Evolutionary conservation across 2,113 vertebrate genomes (phyloP).

Genomic region (Festucalex cinctus): DNA sequence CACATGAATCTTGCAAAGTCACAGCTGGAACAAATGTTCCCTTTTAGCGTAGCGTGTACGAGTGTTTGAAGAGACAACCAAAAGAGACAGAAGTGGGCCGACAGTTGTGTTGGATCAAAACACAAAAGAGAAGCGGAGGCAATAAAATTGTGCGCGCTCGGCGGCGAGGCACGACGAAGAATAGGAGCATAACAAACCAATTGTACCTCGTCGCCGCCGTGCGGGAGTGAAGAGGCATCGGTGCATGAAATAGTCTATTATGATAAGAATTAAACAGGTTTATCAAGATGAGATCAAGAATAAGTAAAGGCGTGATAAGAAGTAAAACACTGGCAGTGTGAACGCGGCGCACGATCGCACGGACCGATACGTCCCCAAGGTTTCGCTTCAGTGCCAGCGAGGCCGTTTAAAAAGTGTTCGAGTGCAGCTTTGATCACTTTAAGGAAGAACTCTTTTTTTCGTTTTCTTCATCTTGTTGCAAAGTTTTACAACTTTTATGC

Average conservation of each 20-base stretch:
- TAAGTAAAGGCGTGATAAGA: slow-evolving; percentile 52
- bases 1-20: too few species aligned
- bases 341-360: slow-evolving; percentile 27
- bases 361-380: slow-evolving; percentile 46
- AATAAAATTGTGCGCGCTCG: slow-evolving; percentile 40
- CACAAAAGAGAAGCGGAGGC: slow-evolving; percentile 47
- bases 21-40: neutral
- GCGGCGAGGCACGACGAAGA: slow-evolving; percentile 33
- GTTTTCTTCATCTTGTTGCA: slow-evolving; percentile 4
- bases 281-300: slow-evolving; percentile 64
- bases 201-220: slow-evolving; percentile 62
- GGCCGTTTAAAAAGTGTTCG: slow-evolving; percentile 46
- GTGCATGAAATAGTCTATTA: slow-evolving; percentile 72
- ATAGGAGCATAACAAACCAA: slow-evolving; percentile 66
- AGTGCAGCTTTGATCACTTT: slow-evolving; percentile 58
- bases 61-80: neutral
- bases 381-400: slow-evolving; percentile 42
- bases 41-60: neutral
- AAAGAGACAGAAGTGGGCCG: slow-evolving; percentile 17
- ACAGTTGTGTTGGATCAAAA: slow-evolving; percentile 19
- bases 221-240: slow-evolving; percentile 58
- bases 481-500: neutral
- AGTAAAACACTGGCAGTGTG: slow-evolving; percentile 26
- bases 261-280: slow-evolving; percentile 72
- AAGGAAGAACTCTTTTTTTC: slow-evolving; percentile 39